A percentile compares a stretch with the other conserved stretches of the same genome.
phyloP scores from a whole-genome alignment of 2,888 invertebrate species.

The Meiosimyza decipiens region DNA sequence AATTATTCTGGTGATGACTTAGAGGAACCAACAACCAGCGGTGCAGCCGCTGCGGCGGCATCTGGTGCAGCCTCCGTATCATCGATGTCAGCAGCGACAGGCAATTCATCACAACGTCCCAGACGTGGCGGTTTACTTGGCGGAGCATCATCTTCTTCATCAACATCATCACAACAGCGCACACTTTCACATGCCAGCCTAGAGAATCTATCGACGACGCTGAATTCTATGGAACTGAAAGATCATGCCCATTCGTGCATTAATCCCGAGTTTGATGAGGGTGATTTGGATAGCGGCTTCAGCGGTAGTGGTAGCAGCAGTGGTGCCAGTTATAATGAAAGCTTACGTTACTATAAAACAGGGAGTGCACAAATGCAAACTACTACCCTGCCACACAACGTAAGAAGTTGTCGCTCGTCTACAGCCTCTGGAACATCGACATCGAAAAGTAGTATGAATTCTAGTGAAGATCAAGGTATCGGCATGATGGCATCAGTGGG shows the following conservation, averaged over 20 bases:
- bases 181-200: conserved; percentile 62
- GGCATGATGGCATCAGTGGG: conserved; percentile 55
- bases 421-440: conserved; percentile 65
- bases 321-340: conserved; percentile 84
- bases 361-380: conserved; percentile 54
- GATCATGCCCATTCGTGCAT: conserved; percentile 64
- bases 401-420: conserved; percentile 65
- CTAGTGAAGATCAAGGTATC: conserved; percentile 64
- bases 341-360: conserved; percentile 71
- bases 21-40: conserved; percentile 53
- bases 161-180: conserved; percentile 53
- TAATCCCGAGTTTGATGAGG: conserved; percentile 66
- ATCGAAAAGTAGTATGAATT: conserved; percentile 66
- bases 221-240: conserved; percentile 66
- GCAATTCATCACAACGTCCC: conserved; percentile 49
- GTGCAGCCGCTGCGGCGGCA: conserved; percentile 38
- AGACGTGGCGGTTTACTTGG: conserved; percentile 58
- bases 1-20: conserved; percentile 72
- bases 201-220: conserved; percentile 64
- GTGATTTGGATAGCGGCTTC: conserved; percentile 83
- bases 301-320: conserved; percentile 76
- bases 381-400: conserved; percentile 61
- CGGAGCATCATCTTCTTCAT: conserved; percentile 57
- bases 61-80: conserved; percentile 35
- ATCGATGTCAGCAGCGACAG: conserved; percentile 34